A percentile compares a stretch with the other conserved stretches of the same genome.
These are phyloP conservation scores for Hylaeus anthracinus DNA, from an alignment of 1,140 invertebrate species.

Conservation along the genomic window DNA sequence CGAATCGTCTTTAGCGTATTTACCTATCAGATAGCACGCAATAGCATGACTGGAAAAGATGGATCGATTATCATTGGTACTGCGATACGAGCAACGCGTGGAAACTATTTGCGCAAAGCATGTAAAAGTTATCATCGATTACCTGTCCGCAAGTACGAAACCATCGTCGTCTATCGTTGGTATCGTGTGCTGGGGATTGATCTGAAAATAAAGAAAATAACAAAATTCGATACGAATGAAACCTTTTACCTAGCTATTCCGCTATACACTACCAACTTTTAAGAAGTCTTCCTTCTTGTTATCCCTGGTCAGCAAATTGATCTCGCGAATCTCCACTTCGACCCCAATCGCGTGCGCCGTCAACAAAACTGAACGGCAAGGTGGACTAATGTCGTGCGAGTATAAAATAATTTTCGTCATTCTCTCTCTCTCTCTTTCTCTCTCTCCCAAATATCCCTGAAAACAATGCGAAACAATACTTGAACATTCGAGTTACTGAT, in stretches of 20 bases:
- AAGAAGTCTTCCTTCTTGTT: constrained; percentile 87
- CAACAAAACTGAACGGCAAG: constrained; percentile 87
- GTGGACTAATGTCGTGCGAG: constrained; percentile 80
- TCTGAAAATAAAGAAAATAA: constrained; percentile 74
- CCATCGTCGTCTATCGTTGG: constrained; percentile 86
- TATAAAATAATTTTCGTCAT: constrained; percentile 47
- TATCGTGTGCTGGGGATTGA: constrained; percentile 87
- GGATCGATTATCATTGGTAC: background rate
- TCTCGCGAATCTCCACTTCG: constrained; percentile 86
- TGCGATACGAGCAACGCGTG: too few species aligned
- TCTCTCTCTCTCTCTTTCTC: background rate
- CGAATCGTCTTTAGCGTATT: constrained; percentile 85
- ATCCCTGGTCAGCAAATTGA: constrained; percentile 84
- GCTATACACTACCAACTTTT: constrained; percentile 82
- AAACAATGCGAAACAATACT: background rate
- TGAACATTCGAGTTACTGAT: too few species aligned
- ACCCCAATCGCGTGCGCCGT: constrained; percentile 86
- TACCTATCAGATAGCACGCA: constrained; percentile 84
- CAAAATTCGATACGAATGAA: background rate
- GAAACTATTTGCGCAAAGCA: too few species aligned
- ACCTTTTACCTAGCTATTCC: background rate
- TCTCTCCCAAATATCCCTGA: background rate
- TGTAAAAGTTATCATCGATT: constrained; percentile 17
- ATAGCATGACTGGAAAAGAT: constrained; percentile 84
- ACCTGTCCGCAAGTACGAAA: constrained; percentile 85